Conservation (phyloP, 1,140 invertebrate species). For the Caenorhabditis latens region DNA sequence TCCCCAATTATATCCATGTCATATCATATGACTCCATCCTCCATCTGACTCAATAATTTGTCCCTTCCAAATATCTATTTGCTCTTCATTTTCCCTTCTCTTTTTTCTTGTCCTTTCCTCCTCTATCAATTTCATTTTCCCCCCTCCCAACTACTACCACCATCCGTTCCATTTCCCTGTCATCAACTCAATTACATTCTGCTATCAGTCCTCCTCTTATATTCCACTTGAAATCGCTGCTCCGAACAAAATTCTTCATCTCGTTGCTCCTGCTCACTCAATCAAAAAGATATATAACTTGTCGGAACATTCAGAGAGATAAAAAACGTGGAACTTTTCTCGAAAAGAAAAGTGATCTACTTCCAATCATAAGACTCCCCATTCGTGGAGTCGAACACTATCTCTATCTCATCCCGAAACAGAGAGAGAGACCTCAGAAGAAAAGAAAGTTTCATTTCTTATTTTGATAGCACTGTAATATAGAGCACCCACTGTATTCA, state of each 20-base stretch:
- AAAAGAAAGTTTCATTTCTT: neutral
- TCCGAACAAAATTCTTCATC: too few relatives aligned
- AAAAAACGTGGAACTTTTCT: neutral
- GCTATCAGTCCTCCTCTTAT: neutral
- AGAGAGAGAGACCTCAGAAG: neutral
- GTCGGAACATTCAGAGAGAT: neutral
- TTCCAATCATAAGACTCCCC: neutral
- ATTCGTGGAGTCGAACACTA: neutral
- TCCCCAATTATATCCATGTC: too few relatives aligned
- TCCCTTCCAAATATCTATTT: constrained; percentile 5
- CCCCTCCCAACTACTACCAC: neutral
- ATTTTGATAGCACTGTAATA: too few relatives aligned
- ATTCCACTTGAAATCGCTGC: neutral
- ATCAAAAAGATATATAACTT: neutral
- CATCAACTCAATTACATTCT: neutral
- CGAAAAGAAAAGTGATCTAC: neutral
- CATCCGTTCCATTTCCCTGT: too few relatives aligned
- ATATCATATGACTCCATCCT: neutral
- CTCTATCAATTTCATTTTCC: neutral
- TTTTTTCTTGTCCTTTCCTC: neutral
- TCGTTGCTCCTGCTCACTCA: too few relatives aligned
- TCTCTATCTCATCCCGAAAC: too few relatives aligned
- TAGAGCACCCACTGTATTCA: too few relatives aligned
- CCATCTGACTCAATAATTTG: neutral
- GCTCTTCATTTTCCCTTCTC: neutral